Conservation (phyloP, 2,797 vertebrate genomes). For the Ateles fusciceps region DNA sequence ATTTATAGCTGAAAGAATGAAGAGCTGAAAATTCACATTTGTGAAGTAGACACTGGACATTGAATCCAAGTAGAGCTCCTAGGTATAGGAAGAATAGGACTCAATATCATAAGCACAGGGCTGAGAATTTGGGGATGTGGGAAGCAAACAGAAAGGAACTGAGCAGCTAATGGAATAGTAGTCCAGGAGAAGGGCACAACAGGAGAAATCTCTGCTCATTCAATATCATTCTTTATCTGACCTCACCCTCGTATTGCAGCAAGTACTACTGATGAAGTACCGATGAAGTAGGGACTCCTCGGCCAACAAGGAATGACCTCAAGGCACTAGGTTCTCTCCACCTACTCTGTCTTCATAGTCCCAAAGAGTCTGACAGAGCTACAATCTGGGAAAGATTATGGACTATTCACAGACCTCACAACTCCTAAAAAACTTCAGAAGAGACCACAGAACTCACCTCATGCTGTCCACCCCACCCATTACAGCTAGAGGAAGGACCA, state of each 20-base stretch:
- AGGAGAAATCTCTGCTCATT: background rate
- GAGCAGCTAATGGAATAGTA: background rate
- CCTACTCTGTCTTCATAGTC: background rate
- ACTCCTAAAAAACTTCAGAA: background rate
- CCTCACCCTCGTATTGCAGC: background rate
- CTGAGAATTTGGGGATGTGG: background rate
- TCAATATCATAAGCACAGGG: background rate
- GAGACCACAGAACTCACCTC: background rate
- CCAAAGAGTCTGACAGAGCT: background rate
- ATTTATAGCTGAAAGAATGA: background rate
- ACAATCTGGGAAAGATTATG: background rate
- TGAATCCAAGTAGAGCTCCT: background rate
- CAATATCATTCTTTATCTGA: background rate
- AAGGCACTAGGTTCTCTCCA: background rate
- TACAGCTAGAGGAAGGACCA: background rate
- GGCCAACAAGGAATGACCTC: background rate
- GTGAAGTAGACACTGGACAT: background rate
- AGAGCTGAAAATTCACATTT: background rate
- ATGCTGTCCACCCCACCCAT: fast-evolving
- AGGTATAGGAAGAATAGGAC: background rate
- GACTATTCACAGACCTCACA: background rate
- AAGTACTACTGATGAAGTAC: background rate
- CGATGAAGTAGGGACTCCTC: background rate
- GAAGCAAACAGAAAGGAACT: background rate
- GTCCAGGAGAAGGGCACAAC: background rate